phyloP scores from a whole-genome alignment of 2,888 invertebrate species.

The Cyrtodaria siliqua region DNA sequence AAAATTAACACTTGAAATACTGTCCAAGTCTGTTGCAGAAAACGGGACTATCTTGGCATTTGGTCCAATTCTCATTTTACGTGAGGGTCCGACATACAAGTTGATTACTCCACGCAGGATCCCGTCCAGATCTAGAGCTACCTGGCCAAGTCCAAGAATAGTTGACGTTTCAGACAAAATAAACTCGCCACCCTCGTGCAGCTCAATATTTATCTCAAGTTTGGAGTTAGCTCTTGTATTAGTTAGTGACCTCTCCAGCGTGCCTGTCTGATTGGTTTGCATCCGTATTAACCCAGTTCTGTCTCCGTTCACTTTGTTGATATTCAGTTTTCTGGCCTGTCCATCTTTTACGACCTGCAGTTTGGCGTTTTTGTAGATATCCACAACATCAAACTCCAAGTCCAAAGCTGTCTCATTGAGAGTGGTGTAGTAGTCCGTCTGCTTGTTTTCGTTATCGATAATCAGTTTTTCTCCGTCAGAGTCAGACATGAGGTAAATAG shows the following conservation, averaged over 20 bases:
- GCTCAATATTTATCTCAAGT: constrained; percentile 74
- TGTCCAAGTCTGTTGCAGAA: constrained; percentile 54
- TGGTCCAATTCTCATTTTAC: constrained; percentile 73
- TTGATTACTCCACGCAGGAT: constrained; percentile 71
- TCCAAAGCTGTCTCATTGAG: constrained; percentile 61
- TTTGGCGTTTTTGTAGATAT: constrained; percentile 73
- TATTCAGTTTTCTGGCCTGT: constrained; percentile 60
- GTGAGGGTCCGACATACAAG: constrained; percentile 65
- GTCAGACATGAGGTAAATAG: constrained; percentile 65
- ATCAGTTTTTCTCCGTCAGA: constrained; percentile 66
- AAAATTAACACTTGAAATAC: constrained; percentile 74
- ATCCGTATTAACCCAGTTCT: constrained; percentile 75
- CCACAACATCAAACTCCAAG: constrained; percentile 67
- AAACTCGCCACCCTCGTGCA: constrained; percentile 77
- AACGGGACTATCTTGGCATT: constrained; percentile 73
- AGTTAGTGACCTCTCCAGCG: constrained; percentile 65
- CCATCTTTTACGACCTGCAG: constrained; percentile 71
- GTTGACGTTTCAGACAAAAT: constrained; percentile 75
- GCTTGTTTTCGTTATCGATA: constrained; percentile 73
- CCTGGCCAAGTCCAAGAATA: constrained; percentile 70
- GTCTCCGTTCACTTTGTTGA: constrained; percentile 74
- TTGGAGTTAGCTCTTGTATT: constrained; percentile 67
- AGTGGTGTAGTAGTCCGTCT: constrained; percentile 71
- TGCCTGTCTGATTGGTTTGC: constrained; percentile 70
- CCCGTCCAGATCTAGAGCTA: constrained; percentile 76